Evolutionary conservation across 2,888 invertebrate genomes (phyloP).

Genomic region (Dione juno): DNA sequence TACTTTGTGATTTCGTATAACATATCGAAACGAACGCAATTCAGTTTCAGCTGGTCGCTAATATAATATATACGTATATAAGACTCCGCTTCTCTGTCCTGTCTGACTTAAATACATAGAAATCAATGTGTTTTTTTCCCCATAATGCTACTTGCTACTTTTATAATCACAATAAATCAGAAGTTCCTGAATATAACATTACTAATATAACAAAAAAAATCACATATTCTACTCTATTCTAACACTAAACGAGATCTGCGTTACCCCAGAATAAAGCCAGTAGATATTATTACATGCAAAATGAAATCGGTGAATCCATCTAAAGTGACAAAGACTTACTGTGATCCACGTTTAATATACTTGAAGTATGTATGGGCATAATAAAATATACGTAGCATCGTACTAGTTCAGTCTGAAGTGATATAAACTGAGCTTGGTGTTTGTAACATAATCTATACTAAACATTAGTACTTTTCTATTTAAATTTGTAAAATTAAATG

Average conservation of each 20-base stretch:
- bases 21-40: too few relatives aligned
- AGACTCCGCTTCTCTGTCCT: too few relatives aligned
- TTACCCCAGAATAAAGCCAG: constrained; percentile 11
- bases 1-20: too few relatives aligned
- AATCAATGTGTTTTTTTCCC: too few relatives aligned
- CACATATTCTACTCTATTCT: not conserved
- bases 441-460: not conserved
- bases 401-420: not conserved
- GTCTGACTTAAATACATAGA: too few relatives aligned
- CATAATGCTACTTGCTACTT: too few relatives aligned
- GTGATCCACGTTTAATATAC: constrained; percentile 23
- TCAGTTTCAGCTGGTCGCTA: too few relatives aligned
- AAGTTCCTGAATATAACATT: too few relatives aligned
- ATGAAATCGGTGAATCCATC: constrained; percentile 27
- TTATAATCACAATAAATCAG: too few relatives aligned
- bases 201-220: too few relatives aligned
- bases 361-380: constrained; percentile 9
- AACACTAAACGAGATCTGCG: constrained; percentile 6
- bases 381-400: not conserved
- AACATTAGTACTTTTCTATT: not conserved
- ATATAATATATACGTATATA: too few relatives aligned
- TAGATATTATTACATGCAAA: constrained; percentile 21
- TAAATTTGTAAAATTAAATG: not conserved
- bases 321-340: constrained; percentile 18
- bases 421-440: not conserved